Evolutionary conservation across 2,888 invertebrate genomes (phyloP), one percentile per base, ranked within the genome.

Genomic region (Pristionchus fissidentatus): DNA sequence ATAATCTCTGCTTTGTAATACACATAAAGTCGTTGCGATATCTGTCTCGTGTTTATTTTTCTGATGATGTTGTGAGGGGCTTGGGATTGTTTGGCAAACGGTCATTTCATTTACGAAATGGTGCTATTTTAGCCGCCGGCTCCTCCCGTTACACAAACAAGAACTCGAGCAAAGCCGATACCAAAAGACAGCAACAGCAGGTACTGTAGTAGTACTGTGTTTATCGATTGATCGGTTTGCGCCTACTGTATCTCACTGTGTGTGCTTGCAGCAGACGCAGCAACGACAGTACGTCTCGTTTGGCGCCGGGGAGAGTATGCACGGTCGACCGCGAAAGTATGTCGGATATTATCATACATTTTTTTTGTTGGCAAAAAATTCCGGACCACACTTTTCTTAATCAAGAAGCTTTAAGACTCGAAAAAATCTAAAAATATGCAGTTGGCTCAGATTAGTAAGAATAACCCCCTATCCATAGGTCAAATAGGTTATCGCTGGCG

Each of bases 261-360:
- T 70, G 38, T 19, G 3, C 70, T 19, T 38, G 38, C 70, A 70
- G 70, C 38, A 70, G 15, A 41, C 5, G 43, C 75, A 77, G 5
- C 75, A 7, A 7, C 49, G 19, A 0, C 75, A 77, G 41, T 26
- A 29, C 62, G 32, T 35, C 22, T 22, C 75, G 29, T 77, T 77
- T 26, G 75, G 75, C 8, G 49, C 87, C 78, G n/a, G 88, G 87
- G 32, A 90, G 70, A 90, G 90, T 84, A 84, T 90, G 70, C 90
- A 91, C 81, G 91, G 91, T 78, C 81, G 91, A 26, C 90, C 88
- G 62, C 85, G 91, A 84, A 91, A 91, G 90, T 91, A 43, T 15
- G n/a, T n/a, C n/a, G n/a, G n/a, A n/a, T n/a, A n/a, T n/a, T n/a
- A n/a, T n/a, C n/a, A n/a, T n/a, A n/a, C n/a, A n/a, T n/a, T n/a